Base-by-base conservation (phyloP, 2,113 vertebrate genomes). In the Paedocypris sp. region DNA sequence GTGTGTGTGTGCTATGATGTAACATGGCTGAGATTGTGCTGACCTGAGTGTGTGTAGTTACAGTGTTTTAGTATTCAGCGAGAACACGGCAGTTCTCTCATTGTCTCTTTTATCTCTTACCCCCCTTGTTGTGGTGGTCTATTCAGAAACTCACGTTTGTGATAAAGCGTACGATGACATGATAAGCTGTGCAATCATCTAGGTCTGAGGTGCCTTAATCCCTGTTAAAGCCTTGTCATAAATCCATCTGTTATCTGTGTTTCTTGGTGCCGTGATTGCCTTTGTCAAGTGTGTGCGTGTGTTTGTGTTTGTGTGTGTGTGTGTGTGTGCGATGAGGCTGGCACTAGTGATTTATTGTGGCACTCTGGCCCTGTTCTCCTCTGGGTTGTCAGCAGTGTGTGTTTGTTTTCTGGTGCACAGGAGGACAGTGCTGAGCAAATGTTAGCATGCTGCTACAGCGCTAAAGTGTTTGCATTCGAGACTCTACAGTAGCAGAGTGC, bases 171-270 rank as follows among this genome's bases (percentile, higher is more conserved):
- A 66, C 65, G 13, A 46, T 62, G 68, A 70, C 48, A 46, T 43
- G 50, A 60, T 61, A 66, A 66, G 60, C 50, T 42, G 51, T 28
- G 51, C 58, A 62, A 66, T 57, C 68, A 62, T 38, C 58, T 28
- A 64, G 54, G 68, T 57, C 64, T 53, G 60, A 66, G 63, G 68
- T 70, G 68, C 25, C 68, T 58, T 62, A 66, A 70, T 70, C 68
- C 38, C 51, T 45, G 38, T 51, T 33, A 62, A 66, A 70, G 48
- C 62, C 58, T 51, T 51, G 36, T 60, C 51, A 70, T 62, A 70
- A 70, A 70, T 70, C 68, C 58, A 62, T 62, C 68, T 65, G 58
- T 66, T 62, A 62, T 66, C 68, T 51, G 56, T 32, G 49, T 56
- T 39, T 38, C 36, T 57, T 9, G 41, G 28, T 50, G 1, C 38